phyloP scores from a whole-genome alignment of 2,888 invertebrate species.

The Vanessa cardui region DNA sequence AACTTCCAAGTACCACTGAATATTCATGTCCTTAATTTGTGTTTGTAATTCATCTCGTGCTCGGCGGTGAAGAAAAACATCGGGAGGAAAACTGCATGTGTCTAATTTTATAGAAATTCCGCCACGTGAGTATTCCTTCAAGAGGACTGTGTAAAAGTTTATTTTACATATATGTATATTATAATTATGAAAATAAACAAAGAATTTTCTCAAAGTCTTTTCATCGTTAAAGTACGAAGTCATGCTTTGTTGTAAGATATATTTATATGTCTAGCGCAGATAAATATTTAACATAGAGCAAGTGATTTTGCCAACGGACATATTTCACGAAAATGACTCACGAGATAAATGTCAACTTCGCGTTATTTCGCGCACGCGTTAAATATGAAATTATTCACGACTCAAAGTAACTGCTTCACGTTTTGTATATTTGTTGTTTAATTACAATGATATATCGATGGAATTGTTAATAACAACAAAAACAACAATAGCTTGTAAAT shows the following conservation, averaged over 20 bases:
- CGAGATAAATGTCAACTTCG: constrained; percentile 26
- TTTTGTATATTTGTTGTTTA: neutral
- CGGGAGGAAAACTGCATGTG: too few relatives aligned
- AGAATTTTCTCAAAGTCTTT: neutral
- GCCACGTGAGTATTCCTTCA: too few relatives aligned
- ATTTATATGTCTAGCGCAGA: constrained; percentile 2
- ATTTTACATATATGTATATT: too few relatives aligned
- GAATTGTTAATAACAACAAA: too few relatives aligned
- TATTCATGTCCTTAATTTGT: too few relatives aligned
- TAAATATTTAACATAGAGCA: neutral
- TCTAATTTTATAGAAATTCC: too few relatives aligned
- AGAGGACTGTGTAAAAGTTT: too few relatives aligned
- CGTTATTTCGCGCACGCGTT: neutral
- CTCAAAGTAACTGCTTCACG: neutral
- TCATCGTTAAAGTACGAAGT: neutral
- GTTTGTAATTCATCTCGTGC: too few relatives aligned
- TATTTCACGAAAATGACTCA: constrained; percentile 30
- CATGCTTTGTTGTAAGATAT: neutral
- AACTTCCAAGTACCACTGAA: too few relatives aligned
- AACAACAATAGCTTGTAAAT: too few relatives aligned
- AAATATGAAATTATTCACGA: neutral
- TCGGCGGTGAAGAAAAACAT: too few relatives aligned
- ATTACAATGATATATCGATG: neutral
- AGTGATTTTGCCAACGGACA: constrained; percentile 22
- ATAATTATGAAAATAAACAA: too few relatives aligned